These are phyloP conservation scores for Calcarius lapponicus DNA, from an alignment of 2,797 vertebrate genomes.

Conservation along the genomic window DNA sequence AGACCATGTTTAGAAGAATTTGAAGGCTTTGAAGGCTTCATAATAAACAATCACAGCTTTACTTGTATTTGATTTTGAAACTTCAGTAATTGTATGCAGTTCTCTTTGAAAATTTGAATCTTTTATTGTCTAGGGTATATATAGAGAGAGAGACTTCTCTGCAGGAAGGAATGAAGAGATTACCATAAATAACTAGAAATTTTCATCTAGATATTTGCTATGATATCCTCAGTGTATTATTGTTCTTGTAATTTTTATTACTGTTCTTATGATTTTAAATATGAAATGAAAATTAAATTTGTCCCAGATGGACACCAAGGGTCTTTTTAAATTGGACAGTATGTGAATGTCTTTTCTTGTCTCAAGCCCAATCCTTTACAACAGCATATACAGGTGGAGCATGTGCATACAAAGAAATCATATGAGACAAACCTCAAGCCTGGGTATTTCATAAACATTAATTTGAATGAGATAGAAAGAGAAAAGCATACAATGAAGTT, in stretches of 20 bases:
- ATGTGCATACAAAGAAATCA: background rate
- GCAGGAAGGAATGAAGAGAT: background rate
- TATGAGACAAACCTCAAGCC: background rate
- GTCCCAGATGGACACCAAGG: background rate
- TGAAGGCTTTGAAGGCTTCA: background rate
- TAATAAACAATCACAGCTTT: background rate
- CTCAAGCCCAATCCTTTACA: background rate
- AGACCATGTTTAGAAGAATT: background rate
- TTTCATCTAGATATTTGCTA: background rate
- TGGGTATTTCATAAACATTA: background rate
- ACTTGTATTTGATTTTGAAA: slow-evolving; percentile 5
- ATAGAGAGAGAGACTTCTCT: background rate
- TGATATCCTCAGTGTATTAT: background rate
- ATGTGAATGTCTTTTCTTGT: background rate
- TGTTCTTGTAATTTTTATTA: background rate
- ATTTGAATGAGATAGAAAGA: background rate
- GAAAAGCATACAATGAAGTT: background rate
- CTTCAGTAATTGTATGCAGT: background rate
- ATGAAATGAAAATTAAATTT: background rate
- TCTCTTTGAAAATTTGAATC: background rate
- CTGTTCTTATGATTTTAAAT: background rate
- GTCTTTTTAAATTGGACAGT: background rate
- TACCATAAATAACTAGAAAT: background rate
- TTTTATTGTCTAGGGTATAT: background rate
- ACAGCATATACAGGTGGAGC: background rate